Percentiles rank a stretch among this genome's conserved stretches.
phyloP scores from a whole-genome alignment of 2,797 vertebrate genomes.

The Novumbra hubbsi region DNA sequence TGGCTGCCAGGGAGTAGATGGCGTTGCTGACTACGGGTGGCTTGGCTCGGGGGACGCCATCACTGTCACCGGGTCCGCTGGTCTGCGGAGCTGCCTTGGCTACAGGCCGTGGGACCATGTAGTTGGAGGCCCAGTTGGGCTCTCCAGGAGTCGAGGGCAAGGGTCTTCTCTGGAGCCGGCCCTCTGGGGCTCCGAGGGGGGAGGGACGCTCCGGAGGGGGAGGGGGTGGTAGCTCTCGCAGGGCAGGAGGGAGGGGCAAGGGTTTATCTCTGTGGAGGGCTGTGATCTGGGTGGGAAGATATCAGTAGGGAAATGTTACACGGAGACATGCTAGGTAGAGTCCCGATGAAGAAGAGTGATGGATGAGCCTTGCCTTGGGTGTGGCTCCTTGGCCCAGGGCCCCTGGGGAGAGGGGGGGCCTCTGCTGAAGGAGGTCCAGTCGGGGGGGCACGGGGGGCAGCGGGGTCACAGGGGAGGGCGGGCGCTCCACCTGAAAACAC shows the following conservation, averaged over 20 bases:
- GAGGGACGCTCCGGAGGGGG: constrained; percentile 81
- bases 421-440: constrained; percentile 81
- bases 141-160: constrained; percentile 81
- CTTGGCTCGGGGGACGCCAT: constrained; percentile 80
- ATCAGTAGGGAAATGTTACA: background rate
- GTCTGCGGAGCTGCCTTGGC: constrained; percentile 77
- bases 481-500: constrained; percentile 78
- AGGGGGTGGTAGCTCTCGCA: constrained; percentile 81
- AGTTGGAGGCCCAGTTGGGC: constrained; percentile 71
- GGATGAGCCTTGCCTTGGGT: constrained; percentile 75
- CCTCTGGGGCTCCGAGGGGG: constrained; percentile 55
- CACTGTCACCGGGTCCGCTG: constrained; percentile 65
- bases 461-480: constrained; percentile 80
- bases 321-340: background rate
- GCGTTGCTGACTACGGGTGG: constrained; percentile 81
- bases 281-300: constrained; percentile 56
- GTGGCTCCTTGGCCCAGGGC: constrained; percentile 76
- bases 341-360: background rate
- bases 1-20: constrained; percentile 82
- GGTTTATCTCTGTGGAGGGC: constrained; percentile 85
- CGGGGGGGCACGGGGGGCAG: constrained; percentile 86
- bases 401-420: constrained; percentile 67
- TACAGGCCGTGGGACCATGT: constrained; percentile 73
- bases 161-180: constrained; percentile 78
- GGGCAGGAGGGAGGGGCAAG: constrained; percentile 79